Conservation (phyloP, 2,113 vertebrate genomes). For the Equus quagga region DNA sequence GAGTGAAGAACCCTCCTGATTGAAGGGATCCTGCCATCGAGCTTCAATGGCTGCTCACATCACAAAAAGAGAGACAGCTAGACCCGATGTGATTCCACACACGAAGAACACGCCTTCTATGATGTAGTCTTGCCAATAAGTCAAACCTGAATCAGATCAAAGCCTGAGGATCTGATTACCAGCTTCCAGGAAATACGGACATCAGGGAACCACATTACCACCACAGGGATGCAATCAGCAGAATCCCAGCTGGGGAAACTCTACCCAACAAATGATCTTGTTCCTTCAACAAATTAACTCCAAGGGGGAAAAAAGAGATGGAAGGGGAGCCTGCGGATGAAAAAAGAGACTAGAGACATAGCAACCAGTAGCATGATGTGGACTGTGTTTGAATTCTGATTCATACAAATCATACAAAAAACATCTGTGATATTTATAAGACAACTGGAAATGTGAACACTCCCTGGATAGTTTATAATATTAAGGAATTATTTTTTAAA, state of each 20-base stretch:
- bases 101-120: not conserved
- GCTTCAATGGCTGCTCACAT: not conserved
- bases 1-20: not conserved
- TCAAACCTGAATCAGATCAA: not conserved
- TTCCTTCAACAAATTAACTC: not conserved
- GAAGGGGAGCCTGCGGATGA: not conserved
- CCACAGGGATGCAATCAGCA: not conserved
- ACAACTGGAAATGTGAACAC: not conserved
- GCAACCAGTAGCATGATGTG: not conserved
- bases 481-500: not conserved
- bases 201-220: not conserved
- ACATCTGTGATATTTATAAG: not conserved
- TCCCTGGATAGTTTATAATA: not conserved
- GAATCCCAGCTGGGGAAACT: not conserved
- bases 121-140: not conserved
- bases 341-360: not conserved
- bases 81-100: not conserved
- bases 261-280: not conserved
- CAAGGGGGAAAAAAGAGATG: not conserved
- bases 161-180: not conserved
- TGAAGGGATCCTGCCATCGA: not conserved
- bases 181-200: not conserved
- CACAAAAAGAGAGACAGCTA: not conserved
- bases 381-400: not conserved
- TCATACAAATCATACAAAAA: not conserved